Conservation (phyloP, 2,797 vertebrate genomes). For the Arvicola amphibius region DNA sequence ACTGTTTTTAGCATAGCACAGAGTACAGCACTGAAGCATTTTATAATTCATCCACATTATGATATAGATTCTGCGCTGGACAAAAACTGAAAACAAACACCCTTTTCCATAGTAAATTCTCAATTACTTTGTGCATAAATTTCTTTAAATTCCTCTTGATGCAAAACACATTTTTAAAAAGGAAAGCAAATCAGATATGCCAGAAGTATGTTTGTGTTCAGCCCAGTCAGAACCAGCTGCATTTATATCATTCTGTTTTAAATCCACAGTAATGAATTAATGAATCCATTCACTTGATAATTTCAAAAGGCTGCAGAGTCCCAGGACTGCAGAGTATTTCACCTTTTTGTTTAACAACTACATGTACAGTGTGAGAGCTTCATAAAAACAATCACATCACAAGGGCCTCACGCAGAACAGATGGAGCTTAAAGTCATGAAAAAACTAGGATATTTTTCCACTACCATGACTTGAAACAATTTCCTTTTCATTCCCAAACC, state of each 20-base stretch:
- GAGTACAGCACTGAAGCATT: slow-evolving; percentile 75
- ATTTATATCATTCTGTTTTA: slow-evolving; percentile 65
- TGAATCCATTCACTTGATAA: slow-evolving; percentile 64
- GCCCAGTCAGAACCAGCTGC: slow-evolving; percentile 50
- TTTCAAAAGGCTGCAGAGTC: slow-evolving; percentile 17
- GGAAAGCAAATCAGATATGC: slow-evolving; percentile 3
- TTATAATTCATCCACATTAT: slow-evolving; percentile 85
- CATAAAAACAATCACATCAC: slow-evolving; percentile 72
- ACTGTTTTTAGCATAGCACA: slow-evolving; percentile 83
- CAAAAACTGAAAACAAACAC: slow-evolving; percentile 80
- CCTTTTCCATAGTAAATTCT: slow-evolving; percentile 80
- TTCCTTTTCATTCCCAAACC: neutral
- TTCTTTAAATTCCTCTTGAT: slow-evolving; percentile 61
- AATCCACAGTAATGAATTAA: slow-evolving; percentile 49
- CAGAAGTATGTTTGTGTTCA: neutral
- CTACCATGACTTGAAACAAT: neutral
- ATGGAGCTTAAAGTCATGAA: slow-evolving; percentile 44
- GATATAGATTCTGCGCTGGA: slow-evolving; percentile 82
- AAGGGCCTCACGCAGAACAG: slow-evolving; percentile 78
- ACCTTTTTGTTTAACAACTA: slow-evolving; percentile 77
- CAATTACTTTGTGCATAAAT: slow-evolving; percentile 76
- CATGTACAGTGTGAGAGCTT: slow-evolving; percentile 73
- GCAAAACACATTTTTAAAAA: slow-evolving; percentile 51
- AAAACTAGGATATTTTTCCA: slow-evolving; percentile 19
- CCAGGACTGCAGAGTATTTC: slow-evolving; percentile 57